Percentiles rank a stretch among this genome's conserved stretches.
These are phyloP conservation scores for Tretioscincus oriximinensis DNA, from an alignment of 2,113 vertebrate species.

Conservation along the genomic window DNA sequence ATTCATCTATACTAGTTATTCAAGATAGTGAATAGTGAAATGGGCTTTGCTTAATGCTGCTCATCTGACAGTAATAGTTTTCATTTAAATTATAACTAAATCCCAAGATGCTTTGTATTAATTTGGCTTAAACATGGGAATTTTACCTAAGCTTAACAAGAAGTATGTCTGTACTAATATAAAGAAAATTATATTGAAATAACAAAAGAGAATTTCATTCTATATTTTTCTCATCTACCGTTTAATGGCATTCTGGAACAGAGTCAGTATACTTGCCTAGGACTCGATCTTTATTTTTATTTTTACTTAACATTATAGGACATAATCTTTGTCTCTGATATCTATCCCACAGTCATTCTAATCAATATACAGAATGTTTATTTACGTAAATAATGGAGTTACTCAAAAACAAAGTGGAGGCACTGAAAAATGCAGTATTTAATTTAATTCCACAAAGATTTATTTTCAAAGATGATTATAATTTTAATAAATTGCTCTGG, in stretches of 20 bases:
- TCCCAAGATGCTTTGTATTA: slow-evolving; percentile 41
- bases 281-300: slow-evolving; percentile 6
- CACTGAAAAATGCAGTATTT: background rate
- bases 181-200: slow-evolving; percentile 41
- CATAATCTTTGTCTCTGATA: slow-evolving; percentile 26
- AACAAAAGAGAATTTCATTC: slow-evolving; percentile 28
- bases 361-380: slow-evolving; percentile 30
- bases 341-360: slow-evolving; percentile 45
- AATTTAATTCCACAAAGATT: slow-evolving; percentile 3
- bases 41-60: slow-evolving; percentile 48
- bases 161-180: slow-evolving; percentile 20
- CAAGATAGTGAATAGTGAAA: slow-evolving; percentile 36
- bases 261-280: slow-evolving; percentile 12
- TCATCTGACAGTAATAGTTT: slow-evolving; percentile 44
- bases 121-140: slow-evolving; percentile 42
- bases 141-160: slow-evolving; percentile 34
- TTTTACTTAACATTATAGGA: slow-evolving; percentile 50
- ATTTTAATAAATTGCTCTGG: slow-evolving; percentile 1
- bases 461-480: background rate
- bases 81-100: slow-evolving; percentile 50
- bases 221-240: slow-evolving; percentile 15
- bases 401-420: slow-evolving; percentile 23
- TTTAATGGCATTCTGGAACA: slow-evolving; percentile 28
- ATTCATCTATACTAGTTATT: slow-evolving; percentile 51
- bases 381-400: slow-evolving; percentile 27